Evolutionary conservation across 2,888 invertebrate genomes (phyloP).

Genomic region (Julus scandinavius): DNA sequence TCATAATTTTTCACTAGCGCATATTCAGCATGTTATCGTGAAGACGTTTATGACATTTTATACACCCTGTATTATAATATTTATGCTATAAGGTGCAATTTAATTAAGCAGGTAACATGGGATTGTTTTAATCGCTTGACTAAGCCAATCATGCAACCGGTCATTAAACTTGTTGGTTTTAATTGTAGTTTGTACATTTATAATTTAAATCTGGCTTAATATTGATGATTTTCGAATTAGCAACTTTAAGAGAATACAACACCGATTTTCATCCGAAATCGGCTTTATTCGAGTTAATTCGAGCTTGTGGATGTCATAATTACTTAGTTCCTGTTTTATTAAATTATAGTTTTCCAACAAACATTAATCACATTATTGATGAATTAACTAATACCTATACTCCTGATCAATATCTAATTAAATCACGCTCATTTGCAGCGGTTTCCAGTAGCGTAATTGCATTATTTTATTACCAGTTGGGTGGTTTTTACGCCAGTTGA

Average conservation of each 20-base stretch:
- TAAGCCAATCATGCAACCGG: no score
- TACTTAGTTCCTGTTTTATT: not conserved
- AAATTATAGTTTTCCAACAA: not conserved
- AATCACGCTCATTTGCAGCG: not conserved
- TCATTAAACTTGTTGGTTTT: no score
- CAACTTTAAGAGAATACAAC: not conserved
- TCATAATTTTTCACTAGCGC: no score
- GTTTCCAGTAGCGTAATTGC: not conserved
- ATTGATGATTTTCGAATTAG: not conserved
- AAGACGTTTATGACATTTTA: no score
- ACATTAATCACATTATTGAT: not conserved
- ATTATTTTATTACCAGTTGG: constrained; percentile 5
- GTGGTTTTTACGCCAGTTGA: not conserved
- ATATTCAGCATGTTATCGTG: no score
- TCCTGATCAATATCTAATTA: not conserved
- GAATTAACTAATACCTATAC: not conserved
- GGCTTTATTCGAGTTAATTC: not conserved
- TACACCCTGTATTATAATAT: no score
- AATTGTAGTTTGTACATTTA: not conserved
- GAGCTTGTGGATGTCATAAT: not conserved
- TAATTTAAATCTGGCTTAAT: not conserved
- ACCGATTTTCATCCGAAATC: not conserved
- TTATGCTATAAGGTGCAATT: no score
- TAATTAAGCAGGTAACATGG: no score
- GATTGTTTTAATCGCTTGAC: no score